Conservation (phyloP, 2,797 vertebrate genomes). For the Cuniculus paca region DNA sequence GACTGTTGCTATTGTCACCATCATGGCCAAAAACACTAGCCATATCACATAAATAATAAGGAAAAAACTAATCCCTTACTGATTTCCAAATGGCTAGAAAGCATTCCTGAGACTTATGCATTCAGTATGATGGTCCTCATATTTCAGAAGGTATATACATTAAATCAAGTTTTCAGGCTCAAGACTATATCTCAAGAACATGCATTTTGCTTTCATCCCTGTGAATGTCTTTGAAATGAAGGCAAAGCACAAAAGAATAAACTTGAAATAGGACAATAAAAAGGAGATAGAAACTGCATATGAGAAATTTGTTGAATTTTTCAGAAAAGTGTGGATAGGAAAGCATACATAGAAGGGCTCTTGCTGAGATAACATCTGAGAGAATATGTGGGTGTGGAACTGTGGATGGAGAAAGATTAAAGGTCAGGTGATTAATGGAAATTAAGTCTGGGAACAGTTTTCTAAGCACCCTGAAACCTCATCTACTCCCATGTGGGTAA, state of each 20-base stretch:
- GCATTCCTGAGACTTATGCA: not conserved
- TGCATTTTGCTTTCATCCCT: not conserved
- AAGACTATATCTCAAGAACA: not conserved
- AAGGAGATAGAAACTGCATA: not conserved
- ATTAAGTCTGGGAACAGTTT: not conserved
- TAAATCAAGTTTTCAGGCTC: not conserved
- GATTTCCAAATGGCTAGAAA: not conserved
- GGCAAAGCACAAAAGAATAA: not conserved
- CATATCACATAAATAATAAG: not conserved
- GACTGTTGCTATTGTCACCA: not conserved
- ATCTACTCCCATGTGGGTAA: not conserved
- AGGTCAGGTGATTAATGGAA: not conserved
- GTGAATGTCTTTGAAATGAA: not conserved
- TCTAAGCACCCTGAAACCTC: not conserved
- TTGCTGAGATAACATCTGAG: not conserved
- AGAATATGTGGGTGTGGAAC: accelerated
- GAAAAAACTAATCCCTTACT: too few relatives aligned
- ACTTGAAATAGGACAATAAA: too few relatives aligned
- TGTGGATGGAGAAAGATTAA: not conserved
- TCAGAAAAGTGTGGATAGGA: not conserved
- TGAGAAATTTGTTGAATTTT: not conserved
- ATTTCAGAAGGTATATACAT: not conserved
- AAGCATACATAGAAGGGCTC: not conserved
- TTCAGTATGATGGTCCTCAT: not conserved
- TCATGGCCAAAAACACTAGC: not conserved